A percentile compares a stretch with the other conserved stretches of the same genome.
phyloP scores from a whole-genome alignment of 2,113 vertebrate species.

The Ictalurus punctatus region DNA sequence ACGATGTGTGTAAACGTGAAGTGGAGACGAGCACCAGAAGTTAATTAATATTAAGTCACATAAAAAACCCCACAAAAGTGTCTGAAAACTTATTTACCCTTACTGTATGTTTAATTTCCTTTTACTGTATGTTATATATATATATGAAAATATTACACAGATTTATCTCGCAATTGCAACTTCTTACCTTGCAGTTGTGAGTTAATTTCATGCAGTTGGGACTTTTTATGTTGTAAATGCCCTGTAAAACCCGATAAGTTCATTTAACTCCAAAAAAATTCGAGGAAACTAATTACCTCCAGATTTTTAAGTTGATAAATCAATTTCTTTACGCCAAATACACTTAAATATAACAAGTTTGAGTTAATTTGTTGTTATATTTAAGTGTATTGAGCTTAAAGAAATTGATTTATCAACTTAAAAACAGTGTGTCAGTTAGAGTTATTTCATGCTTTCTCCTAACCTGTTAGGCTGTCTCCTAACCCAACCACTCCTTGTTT shows the following conservation, averaged over 20 bases:
- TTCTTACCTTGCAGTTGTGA: not conserved
- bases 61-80: not conserved
- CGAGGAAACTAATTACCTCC: too few relatives aligned
- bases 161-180: not conserved
- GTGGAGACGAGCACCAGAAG: not conserved
- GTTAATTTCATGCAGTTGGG: not conserved
- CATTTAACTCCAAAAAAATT: too few relatives aligned
- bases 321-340: too few relatives aligned
- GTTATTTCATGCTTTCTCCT: not conserved
- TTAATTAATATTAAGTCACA: not conserved
- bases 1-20: not conserved
- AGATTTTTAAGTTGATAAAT: too few relatives aligned
- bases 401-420: too few relatives aligned
- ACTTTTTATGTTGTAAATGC: not conserved
- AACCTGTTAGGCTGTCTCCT: not conserved
- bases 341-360: too few relatives aligned
- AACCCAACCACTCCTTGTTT: not conserved
- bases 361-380: too few relatives aligned
- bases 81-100: not conserved
- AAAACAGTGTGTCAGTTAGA: not conserved
- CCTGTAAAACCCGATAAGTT: too few relatives aligned
- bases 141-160: not conserved
- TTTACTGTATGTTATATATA: not conserved
- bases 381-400: too few relatives aligned
- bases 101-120: not conserved